Conservation (phyloP, 1,140 invertebrate species). For the Anoplolepis gracilipes region DNA sequence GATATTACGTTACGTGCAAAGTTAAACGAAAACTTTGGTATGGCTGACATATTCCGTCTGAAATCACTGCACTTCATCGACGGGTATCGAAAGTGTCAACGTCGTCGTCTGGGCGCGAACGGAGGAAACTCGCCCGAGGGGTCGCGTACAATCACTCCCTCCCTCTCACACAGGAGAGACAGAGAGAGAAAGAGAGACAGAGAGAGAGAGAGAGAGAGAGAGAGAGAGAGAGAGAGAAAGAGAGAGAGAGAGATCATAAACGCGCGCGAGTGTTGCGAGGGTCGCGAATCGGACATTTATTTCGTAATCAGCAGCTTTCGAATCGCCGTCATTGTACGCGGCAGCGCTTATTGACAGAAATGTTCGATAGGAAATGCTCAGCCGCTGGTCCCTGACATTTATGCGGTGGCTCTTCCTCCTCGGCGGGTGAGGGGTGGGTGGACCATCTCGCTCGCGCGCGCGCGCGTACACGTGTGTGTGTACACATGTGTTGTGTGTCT, state of each 20-base stretch:
- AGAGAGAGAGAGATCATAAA: constrained; percentile 39
- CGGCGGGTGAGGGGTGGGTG: constrained; percentile 21
- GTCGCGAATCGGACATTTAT: constrained; percentile 76
- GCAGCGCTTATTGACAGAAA: constrained; percentile 82
- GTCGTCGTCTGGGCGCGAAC: constrained; percentile 47
- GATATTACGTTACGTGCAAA: neutral
- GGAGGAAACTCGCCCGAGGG: constrained; percentile 49
- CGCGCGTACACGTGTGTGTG: constrained; percentile 46
- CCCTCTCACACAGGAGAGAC: neutral
- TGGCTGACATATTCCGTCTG: constrained; percentile 44
- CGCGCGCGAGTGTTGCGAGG: constrained; percentile 43
- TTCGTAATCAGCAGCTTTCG: constrained; percentile 83
- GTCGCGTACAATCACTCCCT: neutral
- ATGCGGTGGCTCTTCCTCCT: constrained; percentile 75
- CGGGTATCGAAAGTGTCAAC: constrained; percentile 73
- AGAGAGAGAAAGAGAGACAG: too few species aligned
- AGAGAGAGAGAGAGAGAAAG: too few species aligned
- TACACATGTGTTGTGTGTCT: constrained; percentile 46
- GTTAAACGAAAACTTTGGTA: constrained; percentile 26
- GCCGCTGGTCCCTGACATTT: constrained; percentile 83
- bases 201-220: too few species aligned
- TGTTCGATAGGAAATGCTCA: constrained; percentile 82
- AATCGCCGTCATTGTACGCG: constrained; percentile 78
- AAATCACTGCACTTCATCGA: constrained; percentile 48
- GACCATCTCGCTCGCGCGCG: neutral